Evolutionary conservation across 2,888 invertebrate species (phyloP), one percentile per base, ranked within the genome.

Genomic region (Philaethria dido): DNA sequence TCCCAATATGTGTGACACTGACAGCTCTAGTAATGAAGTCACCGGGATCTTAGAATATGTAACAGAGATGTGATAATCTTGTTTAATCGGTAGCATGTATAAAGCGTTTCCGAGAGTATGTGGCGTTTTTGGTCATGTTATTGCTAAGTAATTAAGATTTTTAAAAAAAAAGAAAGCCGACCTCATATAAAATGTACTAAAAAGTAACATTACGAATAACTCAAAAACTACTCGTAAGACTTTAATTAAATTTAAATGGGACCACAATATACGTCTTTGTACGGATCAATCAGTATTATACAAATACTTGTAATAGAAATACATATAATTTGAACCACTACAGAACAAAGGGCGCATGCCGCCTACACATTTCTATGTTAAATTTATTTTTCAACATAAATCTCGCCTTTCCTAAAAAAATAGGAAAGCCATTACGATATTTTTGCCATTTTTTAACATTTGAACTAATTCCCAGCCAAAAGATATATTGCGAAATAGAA

Each of bases 401-500:
- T 11, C 9, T n/a, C 6, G 5, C 2, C 52, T 1, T 3, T 29
- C 8, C 4, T 1, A 20, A 39, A 50, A 50, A 55, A 8, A 59
- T 29, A 2, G 20, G 11, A 16, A 25, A n/a, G 25, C 25, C n/a
- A 16, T 25, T 13, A 20, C 22, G 16, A 59, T 59, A 25, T 44
- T 18, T 44, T 59, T 57, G 2, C 9, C 39, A 22, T 39, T 57
- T 57, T 57, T 22, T 25, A 25, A 25, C 42, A 25, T 55, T 36
- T 44, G 59, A 59, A 59, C 39, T 59, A 42, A 25, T 59, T 44
- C 59, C 25, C 59, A 18, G 44, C 3, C 16, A 22, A 29, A 59
- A 59, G 59, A 59, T 59, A 59, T 44, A 59, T 59, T 59, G 55
- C 33, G 9, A 44, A 63, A 45, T 63, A 45, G 52, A 45, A 63